Base-by-base conservation (phyloP, 2,888 invertebrate species). In the Drosophila picticornis region DNA sequence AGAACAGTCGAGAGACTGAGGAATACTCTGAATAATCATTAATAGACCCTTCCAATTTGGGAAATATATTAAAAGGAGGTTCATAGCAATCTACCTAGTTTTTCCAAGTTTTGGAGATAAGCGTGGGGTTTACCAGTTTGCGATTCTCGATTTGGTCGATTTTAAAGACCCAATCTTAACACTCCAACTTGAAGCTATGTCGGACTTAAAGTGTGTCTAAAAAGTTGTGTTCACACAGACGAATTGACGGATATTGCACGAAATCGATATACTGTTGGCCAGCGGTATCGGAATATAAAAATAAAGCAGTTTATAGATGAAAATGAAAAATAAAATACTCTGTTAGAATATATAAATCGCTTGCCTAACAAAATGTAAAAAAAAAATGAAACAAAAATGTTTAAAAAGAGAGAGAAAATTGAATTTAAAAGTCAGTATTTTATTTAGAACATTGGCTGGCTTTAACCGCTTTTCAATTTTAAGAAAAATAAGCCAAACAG, bases 31-130 rank as follows among this genome's bases (percentile, higher is more conserved):
- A n/a, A 43, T 6, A 11, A n/a, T n/a, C 3, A n/a, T 40, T 10
- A 5, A n/a, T n/a, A 5, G 2, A 1, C 0, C 10, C 10, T 1
- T 11, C 10, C 10, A 0, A 43, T 3, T 22, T 22, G 3, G 1
- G 0, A 6, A 1, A 22, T 22, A 43, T 22, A 5, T 22, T 43
- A 7, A 22, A 11, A n/a, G 4, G 1, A 11, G 2, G 5, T 2
- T 40, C 11, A 40, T 11, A 5, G 10, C 10, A 10, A 40, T 40
- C n/a, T 5, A n/a, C 2, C 9, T 29, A 29, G 1, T 29, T 29
- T 29, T 9, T 2, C 31, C 31, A 31, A 31, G 2, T 31, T 31
- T 32, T 32, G 10, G 10, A n/a, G 0, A 5, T n/a, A n/a, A n/a
- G n/a, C n/a, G n/a, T 40, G 40, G 10, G 10, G n/a, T 0, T 16